Percentiles rank a stretch among this genome's conserved stretches.
phyloP scores from a whole-genome alignment of 2,113 vertebrate species.

The Jaculus jaculus region DNA sequence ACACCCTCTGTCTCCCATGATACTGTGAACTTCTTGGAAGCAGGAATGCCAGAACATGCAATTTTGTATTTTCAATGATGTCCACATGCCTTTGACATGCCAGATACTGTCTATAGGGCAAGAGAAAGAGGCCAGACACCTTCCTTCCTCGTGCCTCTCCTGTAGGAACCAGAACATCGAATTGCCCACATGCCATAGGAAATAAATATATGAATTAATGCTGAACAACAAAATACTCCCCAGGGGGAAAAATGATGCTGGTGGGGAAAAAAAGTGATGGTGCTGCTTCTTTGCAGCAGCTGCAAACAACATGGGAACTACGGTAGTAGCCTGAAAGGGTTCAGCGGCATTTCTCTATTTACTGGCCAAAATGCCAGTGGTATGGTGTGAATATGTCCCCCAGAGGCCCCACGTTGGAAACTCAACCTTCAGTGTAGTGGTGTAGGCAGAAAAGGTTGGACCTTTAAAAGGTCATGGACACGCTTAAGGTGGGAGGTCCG shows the following conservation, averaged over 20 bases:
- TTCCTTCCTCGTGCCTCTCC: neutral
- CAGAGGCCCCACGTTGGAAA: neutral
- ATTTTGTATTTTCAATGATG: neutral
- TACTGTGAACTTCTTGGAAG: neutral
- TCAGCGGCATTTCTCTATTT: neutral
- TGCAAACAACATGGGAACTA: neutral
- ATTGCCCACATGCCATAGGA: neutral
- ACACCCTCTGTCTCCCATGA: too few relatives aligned
- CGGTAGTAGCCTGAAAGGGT: rapidly evolving
- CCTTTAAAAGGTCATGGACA: rapidly evolving
- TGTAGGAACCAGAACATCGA: neutral
- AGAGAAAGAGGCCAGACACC: rapidly evolving
- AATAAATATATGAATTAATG: neutral
- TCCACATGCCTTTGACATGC: rapidly evolving
- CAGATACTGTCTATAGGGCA: neutral
- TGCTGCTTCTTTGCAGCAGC: neutral
- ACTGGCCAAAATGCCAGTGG: neutral
- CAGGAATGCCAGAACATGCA: neutral
- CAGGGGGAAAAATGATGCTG: neutral
- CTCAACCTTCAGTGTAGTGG: neutral
- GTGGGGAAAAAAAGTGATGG: neutral
- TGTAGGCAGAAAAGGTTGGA: neutral
- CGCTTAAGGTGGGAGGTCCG: neutral
- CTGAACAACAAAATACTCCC: neutral
- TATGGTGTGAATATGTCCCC: too few relatives aligned